These are phyloP conservation scores for Tachystola acroxantha DNA, from an alignment of 2,888 invertebrate species.

Conservation along the genomic window DNA sequence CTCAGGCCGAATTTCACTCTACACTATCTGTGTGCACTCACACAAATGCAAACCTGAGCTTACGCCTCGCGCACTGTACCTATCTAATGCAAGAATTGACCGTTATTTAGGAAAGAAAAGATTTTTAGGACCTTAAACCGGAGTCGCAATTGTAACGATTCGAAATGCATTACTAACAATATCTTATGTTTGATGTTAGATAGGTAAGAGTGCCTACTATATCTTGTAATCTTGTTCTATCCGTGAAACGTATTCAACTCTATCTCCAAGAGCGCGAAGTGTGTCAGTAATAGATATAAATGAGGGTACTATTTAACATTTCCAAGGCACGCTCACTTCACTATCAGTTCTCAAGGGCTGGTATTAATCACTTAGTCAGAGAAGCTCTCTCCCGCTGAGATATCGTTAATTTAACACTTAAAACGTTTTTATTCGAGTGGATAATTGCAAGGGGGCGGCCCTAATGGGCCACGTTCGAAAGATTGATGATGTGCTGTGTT, in stretches of 20 bases:
- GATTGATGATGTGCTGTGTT: constrained; percentile 70
- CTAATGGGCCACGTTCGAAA: constrained; percentile 68
- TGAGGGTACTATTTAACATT: constrained; percentile 27
- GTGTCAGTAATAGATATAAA: constrained; percentile 30
- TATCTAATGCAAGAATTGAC: neutral
- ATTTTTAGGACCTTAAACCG: too few relatives aligned
- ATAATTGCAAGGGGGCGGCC: constrained; percentile 69
- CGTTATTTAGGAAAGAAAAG: too few relatives aligned
- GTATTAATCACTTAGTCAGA: constrained; percentile 68
- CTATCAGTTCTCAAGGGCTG: constrained; percentile 44
- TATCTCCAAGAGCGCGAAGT: neutral
- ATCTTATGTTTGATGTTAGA: too few relatives aligned
- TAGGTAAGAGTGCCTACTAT: too few relatives aligned
- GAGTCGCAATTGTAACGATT: too few relatives aligned
- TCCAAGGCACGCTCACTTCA: constrained; percentile 32
- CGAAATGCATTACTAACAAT: too few relatives aligned
- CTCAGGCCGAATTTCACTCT: too few relatives aligned
- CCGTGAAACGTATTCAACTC: neutral
- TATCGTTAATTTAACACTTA: constrained; percentile 76
- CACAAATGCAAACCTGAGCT: too few relatives aligned
- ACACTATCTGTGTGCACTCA: too few relatives aligned
- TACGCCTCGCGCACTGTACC: too few relatives aligned
- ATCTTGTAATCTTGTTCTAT: too few relatives aligned
- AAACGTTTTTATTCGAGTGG: constrained; percentile 75
- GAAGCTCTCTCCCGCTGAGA: constrained; percentile 62